Conservation (phyloP, 2,888 invertebrate genomes). For the Branchellion lobata region DNA sequence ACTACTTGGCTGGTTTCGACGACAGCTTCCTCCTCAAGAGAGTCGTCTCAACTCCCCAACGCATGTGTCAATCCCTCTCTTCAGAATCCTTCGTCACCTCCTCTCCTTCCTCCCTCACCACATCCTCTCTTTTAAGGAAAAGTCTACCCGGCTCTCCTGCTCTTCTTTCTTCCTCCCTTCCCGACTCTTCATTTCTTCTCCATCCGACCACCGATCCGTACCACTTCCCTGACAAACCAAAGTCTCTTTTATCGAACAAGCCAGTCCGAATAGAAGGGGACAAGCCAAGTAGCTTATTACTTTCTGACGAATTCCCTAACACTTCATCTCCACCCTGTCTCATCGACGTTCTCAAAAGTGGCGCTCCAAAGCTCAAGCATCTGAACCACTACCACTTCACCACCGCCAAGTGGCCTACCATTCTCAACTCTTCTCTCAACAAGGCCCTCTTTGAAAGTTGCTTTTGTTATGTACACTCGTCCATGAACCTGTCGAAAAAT, state of each 20-base stretch:
- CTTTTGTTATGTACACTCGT: neutral
- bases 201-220: neutral
- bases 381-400: conserved; percentile 12
- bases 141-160: neutral
- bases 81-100: neutral
- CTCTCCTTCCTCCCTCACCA: neutral
- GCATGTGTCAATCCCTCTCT: neutral
- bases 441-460: neutral
- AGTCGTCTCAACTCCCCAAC: neutral
- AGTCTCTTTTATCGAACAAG: neutral
- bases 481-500: neutral
- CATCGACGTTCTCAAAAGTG: conserved; percentile 20
- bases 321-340: conserved; percentile 13
- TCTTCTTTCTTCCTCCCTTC: neutral
- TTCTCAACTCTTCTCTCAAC: neutral
- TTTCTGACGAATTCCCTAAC: neutral
- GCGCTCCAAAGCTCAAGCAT: conserved; percentile 25
- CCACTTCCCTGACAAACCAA: neutral
- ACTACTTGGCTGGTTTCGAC: neutral
- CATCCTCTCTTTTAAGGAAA: neutral
- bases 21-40: neutral
- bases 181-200: neutral
- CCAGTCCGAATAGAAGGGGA: neutral
- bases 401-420: neutral
- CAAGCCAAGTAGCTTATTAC: no score